phyloP scores from a whole-genome alignment of 1,140 invertebrate genomes.

The Plodia interpunctella region DNA sequence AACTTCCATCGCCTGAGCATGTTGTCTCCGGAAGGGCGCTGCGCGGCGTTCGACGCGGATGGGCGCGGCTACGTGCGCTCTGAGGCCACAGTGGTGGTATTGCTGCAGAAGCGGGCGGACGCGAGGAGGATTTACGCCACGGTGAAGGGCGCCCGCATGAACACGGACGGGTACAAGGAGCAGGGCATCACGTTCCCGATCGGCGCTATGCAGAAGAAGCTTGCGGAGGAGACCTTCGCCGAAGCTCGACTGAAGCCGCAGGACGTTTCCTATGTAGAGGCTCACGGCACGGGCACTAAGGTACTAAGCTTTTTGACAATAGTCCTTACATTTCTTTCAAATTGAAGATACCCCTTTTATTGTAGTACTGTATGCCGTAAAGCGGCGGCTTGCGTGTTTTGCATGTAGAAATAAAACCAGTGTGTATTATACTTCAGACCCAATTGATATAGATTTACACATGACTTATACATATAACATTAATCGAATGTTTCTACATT shows the following conservation, averaged over 20 bases:
- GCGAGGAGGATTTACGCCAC: slow-evolving; percentile 92
- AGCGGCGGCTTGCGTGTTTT: too few species aligned
- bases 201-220: slow-evolving; percentile 89
- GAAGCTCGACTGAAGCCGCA: slow-evolving; percentile 89
- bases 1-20: slow-evolving; percentile 95
- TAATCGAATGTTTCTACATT: too few species aligned
- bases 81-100: slow-evolving; percentile 90
- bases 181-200: slow-evolving; percentile 95
- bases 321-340: too few species aligned
- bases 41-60: slow-evolving; percentile 94
- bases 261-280: slow-evolving; percentile 93
- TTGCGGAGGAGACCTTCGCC: slow-evolving; percentile 91
- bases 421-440: too few species aligned
- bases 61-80: slow-evolving; percentile 96
- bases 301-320: too few species aligned
- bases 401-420: too few species aligned
- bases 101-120: slow-evolving; percentile 85
- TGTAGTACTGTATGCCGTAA: too few species aligned
- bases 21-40: slow-evolving; percentile 90
- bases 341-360: too few species aligned
- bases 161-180: slow-evolving; percentile 93
- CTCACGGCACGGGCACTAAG: slow-evolving; percentile 97
- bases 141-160: slow-evolving; percentile 90
- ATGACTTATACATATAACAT: too few species aligned
- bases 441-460: too few species aligned